Conservation (phyloP, 2,797 vertebrate species). For the Capromys pilorides region DNA sequence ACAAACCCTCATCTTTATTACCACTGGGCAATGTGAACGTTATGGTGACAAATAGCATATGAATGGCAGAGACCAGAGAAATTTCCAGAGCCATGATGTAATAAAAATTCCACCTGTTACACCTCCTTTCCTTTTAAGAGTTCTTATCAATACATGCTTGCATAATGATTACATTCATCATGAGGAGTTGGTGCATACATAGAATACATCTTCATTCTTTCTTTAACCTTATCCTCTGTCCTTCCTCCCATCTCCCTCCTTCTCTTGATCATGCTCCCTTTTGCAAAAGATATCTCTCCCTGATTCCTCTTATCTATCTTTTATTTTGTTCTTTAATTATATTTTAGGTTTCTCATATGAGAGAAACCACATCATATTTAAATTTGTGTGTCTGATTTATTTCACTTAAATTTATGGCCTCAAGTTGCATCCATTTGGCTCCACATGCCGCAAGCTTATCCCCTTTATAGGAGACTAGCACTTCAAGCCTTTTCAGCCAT, state of each 20-base stretch:
- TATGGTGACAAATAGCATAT: background rate
- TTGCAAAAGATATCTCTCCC: background rate
- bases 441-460: background rate
- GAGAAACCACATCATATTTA: background rate
- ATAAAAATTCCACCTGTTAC: conserved; percentile 43
- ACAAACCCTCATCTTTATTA: background rate
- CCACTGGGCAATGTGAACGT: background rate
- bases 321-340: background rate
- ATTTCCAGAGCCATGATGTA: background rate
- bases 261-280: background rate
- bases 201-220: background rate
- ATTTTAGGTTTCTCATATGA: background rate
- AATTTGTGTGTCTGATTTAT: background rate
- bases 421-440: background rate
- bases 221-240: background rate
- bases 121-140: background rate
- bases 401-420: background rate
- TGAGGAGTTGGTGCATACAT: background rate
- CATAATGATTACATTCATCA: background rate
- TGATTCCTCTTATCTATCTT: background rate
- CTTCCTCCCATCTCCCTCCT: background rate
- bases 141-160: background rate
- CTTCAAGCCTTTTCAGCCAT: background rate
- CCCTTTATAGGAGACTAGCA: background rate
- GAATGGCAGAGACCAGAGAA: background rate